Conservation (phyloP, 2,113 vertebrate genomes). For the Pituophis catenifer region DNA sequence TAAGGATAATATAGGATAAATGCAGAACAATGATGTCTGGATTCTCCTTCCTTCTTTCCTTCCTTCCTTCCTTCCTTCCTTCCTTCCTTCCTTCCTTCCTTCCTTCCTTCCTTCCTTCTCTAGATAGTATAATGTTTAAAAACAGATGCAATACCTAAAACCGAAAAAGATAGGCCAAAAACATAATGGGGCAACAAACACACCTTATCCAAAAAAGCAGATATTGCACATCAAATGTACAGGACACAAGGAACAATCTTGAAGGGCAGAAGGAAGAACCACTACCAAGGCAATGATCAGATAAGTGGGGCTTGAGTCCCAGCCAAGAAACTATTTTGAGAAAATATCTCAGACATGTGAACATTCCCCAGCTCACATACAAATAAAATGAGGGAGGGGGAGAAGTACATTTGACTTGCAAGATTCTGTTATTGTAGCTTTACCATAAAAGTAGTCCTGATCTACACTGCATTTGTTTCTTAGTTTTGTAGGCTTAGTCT, state of each 20-base stretch:
- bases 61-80: neutral
- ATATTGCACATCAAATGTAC: neutral
- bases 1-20: neutral
- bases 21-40: neutral
- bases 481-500: neutral
- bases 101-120: neutral
- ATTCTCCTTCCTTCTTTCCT: neutral
- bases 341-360: neutral
- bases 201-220: neutral
- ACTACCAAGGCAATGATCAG: neutral
- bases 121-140: neutral
- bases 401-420: neutral
- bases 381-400: neutral
- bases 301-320: neutral
- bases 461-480: neutral
- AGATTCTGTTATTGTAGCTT: neutral
- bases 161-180: neutral
- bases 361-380: neutral
- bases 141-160: neutral
- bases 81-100: neutral
- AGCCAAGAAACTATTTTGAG: neutral
- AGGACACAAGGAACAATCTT: neutral
- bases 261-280: neutral
- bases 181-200: neutral
- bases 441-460: neutral